A percentile compares a stretch with the other conserved stretches of the same genome.
phyloP scores from a whole-genome alignment of 1,140 invertebrate genomes.

The Sitophilus oryzae region DNA sequence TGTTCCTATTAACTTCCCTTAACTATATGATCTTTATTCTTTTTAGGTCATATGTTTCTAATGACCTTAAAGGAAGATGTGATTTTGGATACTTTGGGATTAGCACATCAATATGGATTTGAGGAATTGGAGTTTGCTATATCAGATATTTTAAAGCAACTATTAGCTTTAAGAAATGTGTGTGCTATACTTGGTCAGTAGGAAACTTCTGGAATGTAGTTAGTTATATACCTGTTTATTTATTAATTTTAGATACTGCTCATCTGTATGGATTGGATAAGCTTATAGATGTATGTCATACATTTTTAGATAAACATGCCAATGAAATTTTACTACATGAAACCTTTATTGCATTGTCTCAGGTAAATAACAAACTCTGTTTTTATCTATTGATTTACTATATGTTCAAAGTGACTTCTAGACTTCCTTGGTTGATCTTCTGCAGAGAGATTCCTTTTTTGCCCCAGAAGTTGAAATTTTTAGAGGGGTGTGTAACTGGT shows the following conservation, averaged over 20 bases:
- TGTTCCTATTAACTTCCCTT: background rate
- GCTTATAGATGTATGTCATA: slow-evolving; percentile 60
- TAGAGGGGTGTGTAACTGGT: slow-evolving; percentile 80
- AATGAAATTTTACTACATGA: slow-evolving; percentile 76
- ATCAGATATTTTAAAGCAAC: slow-evolving; percentile 86
- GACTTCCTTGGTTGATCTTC: slow-evolving; percentile 73
- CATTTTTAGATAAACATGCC: slow-evolving; percentile 87
- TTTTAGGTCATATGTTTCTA: slow-evolving; percentile 71
- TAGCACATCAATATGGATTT: slow-evolving; percentile 95
- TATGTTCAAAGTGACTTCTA: too few relatives aligned
- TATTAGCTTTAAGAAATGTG: slow-evolving; percentile 81
- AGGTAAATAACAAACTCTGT: too few relatives aligned
- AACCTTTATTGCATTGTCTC: slow-evolving; percentile 76
- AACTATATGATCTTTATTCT: background rate
- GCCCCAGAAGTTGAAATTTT: slow-evolving; percentile 95
- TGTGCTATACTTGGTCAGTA: slow-evolving; percentile 75
- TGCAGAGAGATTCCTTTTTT: slow-evolving; percentile 91
- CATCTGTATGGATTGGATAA: slow-evolving; percentile 57
- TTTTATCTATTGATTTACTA: too few relatives aligned
- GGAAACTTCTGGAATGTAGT: too few relatives aligned
- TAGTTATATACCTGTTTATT: background rate
- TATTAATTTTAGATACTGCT: slow-evolving; percentile 62
- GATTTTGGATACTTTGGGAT: slow-evolving; percentile 77
- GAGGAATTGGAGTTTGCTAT: slow-evolving; percentile 84
- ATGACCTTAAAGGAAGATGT: slow-evolving; percentile 78